Conservation (phyloP, 2,888 invertebrate genomes). For the Linnaemya vulpina region DNA sequence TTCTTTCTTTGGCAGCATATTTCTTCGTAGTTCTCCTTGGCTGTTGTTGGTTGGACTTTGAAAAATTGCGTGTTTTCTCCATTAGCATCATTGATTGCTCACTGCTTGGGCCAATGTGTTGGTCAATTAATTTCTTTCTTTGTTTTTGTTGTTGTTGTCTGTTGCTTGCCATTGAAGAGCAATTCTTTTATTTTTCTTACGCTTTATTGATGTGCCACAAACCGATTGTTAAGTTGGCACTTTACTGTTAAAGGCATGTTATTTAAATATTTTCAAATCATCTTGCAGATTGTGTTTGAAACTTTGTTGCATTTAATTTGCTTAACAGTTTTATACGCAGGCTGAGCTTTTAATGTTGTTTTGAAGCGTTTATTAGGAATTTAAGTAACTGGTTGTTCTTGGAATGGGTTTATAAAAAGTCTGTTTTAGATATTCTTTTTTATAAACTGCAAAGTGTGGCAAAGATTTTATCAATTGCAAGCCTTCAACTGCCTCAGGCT, state of each 20-base stretch:
- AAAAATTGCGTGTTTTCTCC: constrained; percentile 67
- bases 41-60: constrained; percentile 51
- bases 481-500: too few species aligned
- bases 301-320: constrained; percentile 57
- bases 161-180: neutral
- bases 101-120: constrained; percentile 54
- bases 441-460: too few species aligned
- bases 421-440: too few species aligned
- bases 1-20: neutral
- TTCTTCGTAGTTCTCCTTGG: neutral
- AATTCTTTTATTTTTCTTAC: constrained; percentile 1
- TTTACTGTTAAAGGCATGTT: constrained; percentile 61
- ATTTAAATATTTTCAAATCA: constrained; percentile 67
- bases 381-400: neutral
- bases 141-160: too few species aligned
- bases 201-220: constrained; percentile 56
- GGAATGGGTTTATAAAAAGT: too few species aligned
- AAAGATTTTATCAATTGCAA: too few species aligned
- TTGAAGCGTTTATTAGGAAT: neutral
- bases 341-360: neutral
- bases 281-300: constrained; percentile 28
- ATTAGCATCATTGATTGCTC: constrained; percentile 68
- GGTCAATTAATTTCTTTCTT: constrained; percentile 55
- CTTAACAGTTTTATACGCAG: constrained; percentile 13
- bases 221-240: constrained; percentile 69